These are phyloP conservation scores for Corydoras maculifer DNA, from an alignment of 2,113 vertebrate genomes.

Conservation along the genomic window DNA sequence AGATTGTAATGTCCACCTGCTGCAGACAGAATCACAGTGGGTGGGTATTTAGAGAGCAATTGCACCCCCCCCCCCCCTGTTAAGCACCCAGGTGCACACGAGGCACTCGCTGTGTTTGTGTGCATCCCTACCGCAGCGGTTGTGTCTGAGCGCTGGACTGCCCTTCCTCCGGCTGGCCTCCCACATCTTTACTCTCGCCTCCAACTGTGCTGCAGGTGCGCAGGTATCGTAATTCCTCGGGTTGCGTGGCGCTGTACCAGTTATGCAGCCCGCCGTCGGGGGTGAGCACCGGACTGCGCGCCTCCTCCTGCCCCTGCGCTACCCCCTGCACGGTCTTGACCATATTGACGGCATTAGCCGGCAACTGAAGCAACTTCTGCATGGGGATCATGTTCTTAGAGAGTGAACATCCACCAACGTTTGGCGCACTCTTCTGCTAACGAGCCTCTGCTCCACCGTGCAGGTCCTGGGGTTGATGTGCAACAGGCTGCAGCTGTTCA, in stretches of 20 bases:
- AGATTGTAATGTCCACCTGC: no score
- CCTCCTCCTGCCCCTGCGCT: constrained; percentile 67
- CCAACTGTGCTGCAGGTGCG: constrained; percentile 54
- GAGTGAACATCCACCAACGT: background rate
- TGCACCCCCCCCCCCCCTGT: no score
- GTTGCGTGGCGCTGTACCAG: constrained; percentile 83
- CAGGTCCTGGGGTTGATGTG: background rate
- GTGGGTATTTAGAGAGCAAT: no score
- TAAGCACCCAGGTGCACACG: no score
- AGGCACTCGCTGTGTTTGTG: background rate
- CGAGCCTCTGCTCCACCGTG: background rate
- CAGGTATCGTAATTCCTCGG: constrained; percentile 78
- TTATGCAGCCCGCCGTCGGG: constrained; percentile 66
- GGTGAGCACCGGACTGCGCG: constrained; percentile 76
- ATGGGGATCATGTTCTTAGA: constrained; percentile 62
- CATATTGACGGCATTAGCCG: constrained; percentile 62
- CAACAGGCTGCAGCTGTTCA: background rate
- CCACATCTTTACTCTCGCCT: constrained; percentile 39
- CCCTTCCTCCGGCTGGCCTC: constrained; percentile 56
- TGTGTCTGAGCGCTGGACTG: constrained; percentile 60
- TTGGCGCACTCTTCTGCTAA: background rate
- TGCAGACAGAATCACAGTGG: no score
- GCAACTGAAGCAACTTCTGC: constrained; percentile 84
- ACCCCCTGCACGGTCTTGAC: constrained; percentile 67
- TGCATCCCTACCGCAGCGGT: constrained; percentile 72